Evolutionary conservation across 2,797 vertebrate genomes (phyloP).

Genomic region (Alcedo quadribrachys): DNA sequence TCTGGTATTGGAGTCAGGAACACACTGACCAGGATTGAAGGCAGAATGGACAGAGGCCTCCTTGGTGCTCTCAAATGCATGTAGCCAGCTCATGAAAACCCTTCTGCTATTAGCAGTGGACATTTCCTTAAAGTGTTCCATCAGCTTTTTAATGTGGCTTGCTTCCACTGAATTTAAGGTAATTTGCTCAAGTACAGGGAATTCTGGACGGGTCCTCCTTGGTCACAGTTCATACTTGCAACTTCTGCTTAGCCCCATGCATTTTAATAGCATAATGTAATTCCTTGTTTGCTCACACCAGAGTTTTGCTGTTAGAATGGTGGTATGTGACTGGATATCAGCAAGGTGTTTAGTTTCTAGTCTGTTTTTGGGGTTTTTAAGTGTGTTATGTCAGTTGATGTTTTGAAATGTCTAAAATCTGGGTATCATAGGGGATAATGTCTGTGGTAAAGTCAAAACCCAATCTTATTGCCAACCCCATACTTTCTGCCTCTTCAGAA

Average conservation of each 20-base stretch:
- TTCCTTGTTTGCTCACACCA: not conserved
- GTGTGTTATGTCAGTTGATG: not conserved
- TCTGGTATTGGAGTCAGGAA: too few species aligned
- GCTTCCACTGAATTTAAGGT: not conserved
- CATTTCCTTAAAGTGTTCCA: not conserved
- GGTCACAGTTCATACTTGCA: not conserved
- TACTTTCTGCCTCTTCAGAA: not conserved
- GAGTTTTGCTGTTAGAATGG: not conserved
- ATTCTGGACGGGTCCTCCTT: not conserved
- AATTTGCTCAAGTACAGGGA: not conserved
- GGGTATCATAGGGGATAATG: not conserved
- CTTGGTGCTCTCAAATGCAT: not conserved
- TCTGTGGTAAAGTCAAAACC: not conserved
- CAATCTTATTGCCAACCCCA: not conserved
- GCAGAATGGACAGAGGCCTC: too few species aligned
- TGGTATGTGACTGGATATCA: not conserved
- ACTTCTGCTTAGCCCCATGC: not conserved
- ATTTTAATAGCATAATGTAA: not conserved
- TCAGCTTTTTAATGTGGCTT: not conserved
- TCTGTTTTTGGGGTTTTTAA: not conserved
- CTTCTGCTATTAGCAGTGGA: not conserved
- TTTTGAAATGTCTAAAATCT: not conserved
- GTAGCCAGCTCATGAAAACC: not conserved
- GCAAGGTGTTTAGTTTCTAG: not conserved
- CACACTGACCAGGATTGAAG: too few species aligned